Evolutionary conservation across 2,888 invertebrate species (phyloP).

Genomic region (Caenorhabditis sp.): DNA sequence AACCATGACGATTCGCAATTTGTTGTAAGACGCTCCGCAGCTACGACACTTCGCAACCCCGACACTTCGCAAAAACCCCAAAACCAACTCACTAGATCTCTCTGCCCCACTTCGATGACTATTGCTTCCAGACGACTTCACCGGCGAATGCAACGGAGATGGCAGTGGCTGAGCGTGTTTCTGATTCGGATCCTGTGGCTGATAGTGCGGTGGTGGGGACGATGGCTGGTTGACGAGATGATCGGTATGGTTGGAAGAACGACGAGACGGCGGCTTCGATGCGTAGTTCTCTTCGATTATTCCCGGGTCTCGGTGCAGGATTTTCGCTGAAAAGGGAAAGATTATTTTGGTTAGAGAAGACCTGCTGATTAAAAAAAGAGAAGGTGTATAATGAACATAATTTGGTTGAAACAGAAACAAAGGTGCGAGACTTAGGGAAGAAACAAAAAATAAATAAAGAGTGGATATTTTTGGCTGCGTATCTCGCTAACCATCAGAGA

Average conservation of each 20-base stretch:
- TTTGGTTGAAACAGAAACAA: background rate
- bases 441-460: too few species aligned
- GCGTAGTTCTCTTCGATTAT: slow-evolving; percentile 61
- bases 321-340: slow-evolving; percentile 27
- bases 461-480: too few species aligned
- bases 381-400: too few species aligned
- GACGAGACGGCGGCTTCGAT: slow-evolving; percentile 37
- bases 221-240: slow-evolving; percentile 44
- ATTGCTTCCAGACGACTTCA: slow-evolving; percentile 13
- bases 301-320: slow-evolving; percentile 58
- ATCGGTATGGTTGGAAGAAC: slow-evolving; percentile 26
- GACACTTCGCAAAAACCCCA: background rate
- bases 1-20: too few species aligned
- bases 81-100: slow-evolving; percentile 26
- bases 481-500: too few species aligned
- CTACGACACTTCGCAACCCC: background rate
- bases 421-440: too few species aligned
- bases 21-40: too few species aligned
- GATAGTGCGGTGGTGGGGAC: slow-evolving; percentile 60
- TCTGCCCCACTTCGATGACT: too few species aligned
- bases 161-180: slow-evolving; percentile 61
- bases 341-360: background rate
- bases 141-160: slow-evolving; percentile 58
- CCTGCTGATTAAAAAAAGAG: too few species aligned
- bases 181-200: slow-evolving; percentile 61